These are phyloP conservation scores for Apolygus lucorum DNA, from an alignment of 1,140 invertebrate genomes.

Conservation along the genomic window DNA sequence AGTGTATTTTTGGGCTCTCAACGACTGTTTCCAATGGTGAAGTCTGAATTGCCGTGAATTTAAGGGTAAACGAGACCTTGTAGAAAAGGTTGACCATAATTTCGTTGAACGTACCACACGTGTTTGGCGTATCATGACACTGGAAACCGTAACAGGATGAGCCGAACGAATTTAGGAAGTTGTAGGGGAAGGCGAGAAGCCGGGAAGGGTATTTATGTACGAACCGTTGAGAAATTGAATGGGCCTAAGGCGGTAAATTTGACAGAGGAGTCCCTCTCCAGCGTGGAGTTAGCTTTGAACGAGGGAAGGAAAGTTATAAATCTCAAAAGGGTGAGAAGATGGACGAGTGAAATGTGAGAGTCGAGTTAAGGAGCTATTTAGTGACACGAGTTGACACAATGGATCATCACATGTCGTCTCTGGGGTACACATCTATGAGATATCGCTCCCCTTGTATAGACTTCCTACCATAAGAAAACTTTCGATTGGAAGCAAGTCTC, in stretches of 20 bases:
- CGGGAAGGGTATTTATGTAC: background rate
- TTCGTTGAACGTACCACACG: background rate
- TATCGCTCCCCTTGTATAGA: too few species aligned
- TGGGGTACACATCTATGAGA: background rate
- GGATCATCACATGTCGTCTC: background rate
- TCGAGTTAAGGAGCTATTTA: background rate
- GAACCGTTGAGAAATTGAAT: background rate
- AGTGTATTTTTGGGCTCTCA: too few species aligned
- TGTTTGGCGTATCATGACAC: too few species aligned
- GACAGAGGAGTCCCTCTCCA: background rate
- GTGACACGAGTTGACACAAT: background rate
- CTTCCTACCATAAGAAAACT: too few species aligned
- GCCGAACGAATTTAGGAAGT: background rate
- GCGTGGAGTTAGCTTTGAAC: too few species aligned
- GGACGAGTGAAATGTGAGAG: background rate
- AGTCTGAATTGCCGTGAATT: too few species aligned
- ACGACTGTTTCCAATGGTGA: too few species aligned
- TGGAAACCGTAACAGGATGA: background rate
- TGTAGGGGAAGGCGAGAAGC: background rate
- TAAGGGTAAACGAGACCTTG: background rate
- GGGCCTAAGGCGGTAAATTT: background rate
- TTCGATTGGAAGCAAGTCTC: too few species aligned
- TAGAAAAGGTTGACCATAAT: background rate
- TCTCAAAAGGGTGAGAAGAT: background rate
- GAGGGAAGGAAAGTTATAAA: background rate